Base-by-base conservation (phyloP, 2,797 vertebrate genomes). In the Trematomus bernacchii region DNA sequence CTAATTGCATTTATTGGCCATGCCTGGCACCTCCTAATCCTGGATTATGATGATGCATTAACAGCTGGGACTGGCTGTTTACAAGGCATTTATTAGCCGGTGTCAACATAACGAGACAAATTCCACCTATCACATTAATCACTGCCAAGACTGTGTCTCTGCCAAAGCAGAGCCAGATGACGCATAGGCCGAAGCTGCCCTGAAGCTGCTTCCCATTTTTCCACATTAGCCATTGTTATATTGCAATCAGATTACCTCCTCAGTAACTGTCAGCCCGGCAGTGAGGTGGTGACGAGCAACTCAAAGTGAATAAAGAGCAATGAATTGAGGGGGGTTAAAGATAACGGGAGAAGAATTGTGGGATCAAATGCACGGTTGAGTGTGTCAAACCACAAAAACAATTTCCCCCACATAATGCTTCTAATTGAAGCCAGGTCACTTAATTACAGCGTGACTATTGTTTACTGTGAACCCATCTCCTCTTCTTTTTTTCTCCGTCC, bases 1-100 rank as follows among this genome's bases (percentile, higher is more conserved):
- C 82, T 95, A 95, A 95, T 95, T 96, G 93, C 92, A 94, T 94
- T 94, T 94, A 95, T 95, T 95, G 94, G 93, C 92, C 91, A 88
- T 93, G 93, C 90, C 90, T 92, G 89, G 90, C 91, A 93, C 90
- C 91, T 93, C 89, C 92, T 96, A 96, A 96, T 95, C 94, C 92
- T 88, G 94, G 93, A 94, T 95, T 96, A 95, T 95, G 93, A 96
- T 95, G 94, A 95, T 95, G 91, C 94, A 95, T 95, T 95, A 95
- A 93, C 92, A 93, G 92, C 94, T 92, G 93, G 86, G 92, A 92
- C 93, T 93, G 93, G 87, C 92, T 95, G 95, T 96, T 96, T 96
- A 96, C 94, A 94, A 94, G 93, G 93, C 92, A 96, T 95, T 95
- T 94, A 95, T 96, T 94, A 95, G 91, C 86, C 62, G 74, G 89